phyloP scores from a whole-genome alignment of 2,797 vertebrate species.

The Cichlasoma orientale region DNA sequence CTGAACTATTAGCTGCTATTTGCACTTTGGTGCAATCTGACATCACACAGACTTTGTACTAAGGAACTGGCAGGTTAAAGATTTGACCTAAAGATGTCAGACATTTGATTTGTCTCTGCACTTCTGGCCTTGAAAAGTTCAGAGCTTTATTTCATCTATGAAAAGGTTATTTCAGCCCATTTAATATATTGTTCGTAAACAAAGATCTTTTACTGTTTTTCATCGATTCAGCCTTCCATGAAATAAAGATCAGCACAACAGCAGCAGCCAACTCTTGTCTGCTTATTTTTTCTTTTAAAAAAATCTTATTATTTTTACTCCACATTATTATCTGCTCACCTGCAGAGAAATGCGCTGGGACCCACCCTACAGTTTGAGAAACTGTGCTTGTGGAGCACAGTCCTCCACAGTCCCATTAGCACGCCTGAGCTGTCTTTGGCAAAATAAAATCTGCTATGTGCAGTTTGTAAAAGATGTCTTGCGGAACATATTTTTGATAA shows the following conservation, averaged over 20 bases:
- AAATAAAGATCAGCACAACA: neutral
- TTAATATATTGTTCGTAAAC: no score
- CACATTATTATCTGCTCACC: neutral
- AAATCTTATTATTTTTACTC: no score
- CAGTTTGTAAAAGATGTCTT: neutral
- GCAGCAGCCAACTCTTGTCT: neutral
- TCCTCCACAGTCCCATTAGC: neutral
- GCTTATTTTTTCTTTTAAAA: neutral
- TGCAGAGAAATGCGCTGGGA: neutral
- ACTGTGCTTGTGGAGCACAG: neutral
- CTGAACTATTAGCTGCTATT: no score
- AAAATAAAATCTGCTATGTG: slow-evolving; percentile 5
- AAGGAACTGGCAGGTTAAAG: no score
- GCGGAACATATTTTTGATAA: neutral
- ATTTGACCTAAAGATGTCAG: no score
- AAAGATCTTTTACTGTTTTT: no score
- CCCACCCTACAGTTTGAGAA: neutral
- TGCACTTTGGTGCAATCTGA: no score
- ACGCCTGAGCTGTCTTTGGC: neutral
- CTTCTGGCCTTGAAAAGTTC: no score
- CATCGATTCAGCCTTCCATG: neutral
- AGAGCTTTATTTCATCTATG: no score
- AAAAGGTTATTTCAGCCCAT: no score
- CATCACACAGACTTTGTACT: no score
- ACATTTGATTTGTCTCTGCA: no score